Base-by-base conservation (phyloP, 2,888 invertebrate species). In the Hemithea aestivaria region DNA sequence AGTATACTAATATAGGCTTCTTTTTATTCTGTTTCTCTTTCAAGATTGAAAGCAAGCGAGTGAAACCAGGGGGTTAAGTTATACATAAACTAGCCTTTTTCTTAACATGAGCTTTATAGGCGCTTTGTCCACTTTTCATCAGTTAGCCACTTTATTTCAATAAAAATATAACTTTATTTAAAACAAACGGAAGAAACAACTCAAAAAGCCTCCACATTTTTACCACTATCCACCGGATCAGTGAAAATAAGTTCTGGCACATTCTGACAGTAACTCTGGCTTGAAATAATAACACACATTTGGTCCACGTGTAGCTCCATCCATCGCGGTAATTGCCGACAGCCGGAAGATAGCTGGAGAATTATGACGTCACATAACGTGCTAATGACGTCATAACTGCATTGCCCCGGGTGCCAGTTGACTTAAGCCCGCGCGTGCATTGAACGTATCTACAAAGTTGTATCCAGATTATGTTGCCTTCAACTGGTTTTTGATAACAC, bases 301-400 rank as follows among this genome's bases (percentile, higher is more conserved):
- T 58, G 59, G 67, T 58, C 58, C 76, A 75, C 72, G 71, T 76
- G 73, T 66, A 70, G 55, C 58, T 57, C 68, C 72, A 78, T 79
- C 72, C 68, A 75, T 79, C 78, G 67, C 62, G 56, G 71, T 79
- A 81, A 82, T 81, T 81, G 80, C 71, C 73, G 80, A 79, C 80
- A 77, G 75, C 65, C 75, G 79, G 76, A 76, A 81, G 81, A 82
- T 82, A 80, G 72, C 76, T 69, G 40, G 62, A 63, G 76, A 81
- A 72, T 81, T 81, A 81, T 73, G 75, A 81, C 78, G 75, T 79
- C 77, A 80, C 77, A 81, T 78, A 79, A 79, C 77, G 79, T 78
- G 76, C 73, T 82, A 82, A 82, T 82, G 82, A 80, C 77, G 80
- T 79, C 80, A 77, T 82, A 82, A 82, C 82, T 80, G 80, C 82